A percentile compares a stretch with the other conserved stretches of the same genome.
Evolutionary conservation across 2,113 vertebrate species (phyloP).

Genomic region (Trichomycterus rosablanca): DNA sequence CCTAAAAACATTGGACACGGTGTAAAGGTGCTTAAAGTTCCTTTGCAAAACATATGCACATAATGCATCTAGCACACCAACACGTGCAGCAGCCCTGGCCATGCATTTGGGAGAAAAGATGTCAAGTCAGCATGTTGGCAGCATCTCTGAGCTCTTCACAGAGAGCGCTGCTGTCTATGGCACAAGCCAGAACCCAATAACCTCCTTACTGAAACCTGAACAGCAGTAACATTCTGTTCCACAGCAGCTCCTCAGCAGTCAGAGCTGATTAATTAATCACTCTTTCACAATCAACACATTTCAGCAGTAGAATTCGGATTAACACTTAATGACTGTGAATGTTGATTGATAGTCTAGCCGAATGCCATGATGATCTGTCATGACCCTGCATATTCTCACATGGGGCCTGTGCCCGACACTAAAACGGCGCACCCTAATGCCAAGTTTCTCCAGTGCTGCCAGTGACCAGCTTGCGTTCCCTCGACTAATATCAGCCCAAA

Average conservation of each 20-base stretch:
- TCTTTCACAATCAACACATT: slow-evolving; percentile 23
- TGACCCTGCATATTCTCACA: background rate
- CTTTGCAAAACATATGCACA: no score
- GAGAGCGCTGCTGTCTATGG: background rate
- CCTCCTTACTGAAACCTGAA: slow-evolving; percentile 60
- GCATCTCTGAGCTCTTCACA: background rate
- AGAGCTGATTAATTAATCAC: no score
- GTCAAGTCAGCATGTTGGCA: slow-evolving; percentile 19
- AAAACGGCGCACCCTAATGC: slow-evolving; percentile 8
- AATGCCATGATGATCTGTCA: background rate
- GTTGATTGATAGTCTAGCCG: background rate
- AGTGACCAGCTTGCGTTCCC: slow-evolving; percentile 14
- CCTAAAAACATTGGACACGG: no score
- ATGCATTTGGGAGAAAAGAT: background rate
- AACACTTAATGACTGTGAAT: background rate
- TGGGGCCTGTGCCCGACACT: background rate
- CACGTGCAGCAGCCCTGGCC: background rate
- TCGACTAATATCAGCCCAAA: slow-evolving; percentile 2
- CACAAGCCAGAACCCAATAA: slow-evolving; percentile 36
- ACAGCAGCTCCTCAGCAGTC: slow-evolving; percentile 60
- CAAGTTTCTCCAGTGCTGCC: slow-evolving; percentile 12
- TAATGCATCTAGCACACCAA: background rate
- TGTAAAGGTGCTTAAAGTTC: no score
- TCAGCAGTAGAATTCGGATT: slow-evolving; percentile 3
- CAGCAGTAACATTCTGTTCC: slow-evolving; percentile 53